A percentile compares a stretch with the other conserved stretches of the same genome.
Conservation (phyloP, 2,797 vertebrate genomes). For the Tarsius wallacei region DNA sequence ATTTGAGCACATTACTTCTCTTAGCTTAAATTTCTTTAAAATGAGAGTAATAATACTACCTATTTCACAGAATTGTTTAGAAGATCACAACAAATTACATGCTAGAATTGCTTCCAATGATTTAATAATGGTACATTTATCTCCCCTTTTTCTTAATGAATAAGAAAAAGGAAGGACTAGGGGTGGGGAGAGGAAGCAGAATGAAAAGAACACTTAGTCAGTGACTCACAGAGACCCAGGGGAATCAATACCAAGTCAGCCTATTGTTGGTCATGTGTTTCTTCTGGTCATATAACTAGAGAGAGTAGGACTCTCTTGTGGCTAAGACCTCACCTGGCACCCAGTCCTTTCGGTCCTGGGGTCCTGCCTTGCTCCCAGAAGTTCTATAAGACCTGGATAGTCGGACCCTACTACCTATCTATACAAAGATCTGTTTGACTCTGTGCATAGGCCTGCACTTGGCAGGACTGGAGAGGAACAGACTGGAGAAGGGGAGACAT, state of each 20-base stretch:
- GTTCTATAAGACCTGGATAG: background rate
- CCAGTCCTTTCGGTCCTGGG: background rate
- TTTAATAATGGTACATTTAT: background rate
- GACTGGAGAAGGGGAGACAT: background rate
- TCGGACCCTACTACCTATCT: background rate
- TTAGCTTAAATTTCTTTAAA: conserved; percentile 58
- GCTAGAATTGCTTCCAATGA: conserved; percentile 12
- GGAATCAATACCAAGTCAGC: background rate
- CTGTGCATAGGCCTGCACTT: background rate
- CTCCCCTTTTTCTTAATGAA: background rate
- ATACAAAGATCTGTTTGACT: background rate
- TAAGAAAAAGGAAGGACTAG: background rate
- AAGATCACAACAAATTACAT: conserved; percentile 39
- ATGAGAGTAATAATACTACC: conserved; percentile 2
- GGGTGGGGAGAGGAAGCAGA: background rate
- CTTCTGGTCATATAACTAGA: background rate
- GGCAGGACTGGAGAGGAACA: background rate
- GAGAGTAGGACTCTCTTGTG: background rate
- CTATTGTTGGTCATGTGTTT: background rate
- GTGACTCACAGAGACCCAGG: background rate
- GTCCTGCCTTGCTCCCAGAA: conserved; percentile 23
- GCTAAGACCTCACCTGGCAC: background rate
- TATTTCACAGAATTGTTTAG: conserved; percentile 48
- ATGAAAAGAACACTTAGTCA: background rate
- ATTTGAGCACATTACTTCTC: conserved; percentile 32